Evolutionary conservation across 1,140 invertebrate species (phyloP), one percentile per base, ranked within the genome.

Genomic region (Drosophila trapezifrons): DNA sequence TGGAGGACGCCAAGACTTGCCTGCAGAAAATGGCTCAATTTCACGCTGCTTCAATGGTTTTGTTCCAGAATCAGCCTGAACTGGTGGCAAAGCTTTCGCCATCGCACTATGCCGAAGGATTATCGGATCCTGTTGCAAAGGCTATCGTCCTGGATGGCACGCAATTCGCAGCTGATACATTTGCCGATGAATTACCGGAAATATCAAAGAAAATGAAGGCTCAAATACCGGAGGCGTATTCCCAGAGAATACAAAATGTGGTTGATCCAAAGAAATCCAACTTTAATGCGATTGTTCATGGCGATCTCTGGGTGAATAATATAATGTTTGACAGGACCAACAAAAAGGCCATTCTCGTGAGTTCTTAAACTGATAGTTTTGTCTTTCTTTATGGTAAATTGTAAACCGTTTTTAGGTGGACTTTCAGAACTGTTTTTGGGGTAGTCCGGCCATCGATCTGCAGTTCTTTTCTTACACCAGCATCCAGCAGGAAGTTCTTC

Each of bases 261-360:
- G 80, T 91, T 7, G 22, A 73, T 60, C 51, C 79, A 1, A 58
- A 69, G 7, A 76, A 77, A n/a, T 69, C 37, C 20, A 57, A 0
- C 12, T 64, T 80, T 63, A 93, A 93, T 40, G 94, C 95, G 2
- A 91, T 95, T 27, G 93, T 93, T 55, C 95, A 95, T 59, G 95
- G 95, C 15, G 95, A 95, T 83, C 92, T 93, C 5, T 95, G 95
- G 95, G 76, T 94, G 0, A 95, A 95, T 73, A 96, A 95, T 76
- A 93, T 95, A 79, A 78, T 96, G 56, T 94, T 95, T 76, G 69
- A 83, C 54, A 91, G 90, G 17, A 93, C 93, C 45, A 78, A 75
- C 62, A 84, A 85, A 0, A 92, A 93, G 12, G 93, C 93, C 71
- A 93, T 95, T 59, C 93, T 94, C 18, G 84, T 84, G 20, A 78